Base-by-base conservation (phyloP, 2,113 vertebrate species). In the Ailurus styani region DNA sequence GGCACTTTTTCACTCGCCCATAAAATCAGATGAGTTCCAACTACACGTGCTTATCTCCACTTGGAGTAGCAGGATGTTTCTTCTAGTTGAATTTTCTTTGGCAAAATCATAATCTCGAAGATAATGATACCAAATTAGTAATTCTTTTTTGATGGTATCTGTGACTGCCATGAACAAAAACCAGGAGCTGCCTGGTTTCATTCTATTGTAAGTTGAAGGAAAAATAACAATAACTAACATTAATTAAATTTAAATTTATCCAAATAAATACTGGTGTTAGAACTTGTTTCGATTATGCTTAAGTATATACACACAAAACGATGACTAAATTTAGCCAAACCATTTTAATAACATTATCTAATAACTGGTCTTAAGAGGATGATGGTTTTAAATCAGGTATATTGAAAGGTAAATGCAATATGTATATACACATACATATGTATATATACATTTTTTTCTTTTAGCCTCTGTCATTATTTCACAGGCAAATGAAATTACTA, bases 241-340 rank as follows among this genome's bases (percentile, higher is more conserved):
- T 83, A 82, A 45, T 60, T 52, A 93, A 87, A 42, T 70, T 82
- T 64, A 50, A 91, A 82, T 68, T n/a, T 82, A 93, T 50, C 84
- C 34, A 77, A 82, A 64, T 62, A 72, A 50, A 77, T 95, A 55
- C 18, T 90, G 25, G 77, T 77, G n/a, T 87, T 50, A 62, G 9
- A 91, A 83, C 78, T 94, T 95, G 57, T 83, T 94, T 85, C 89
- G 50, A 64, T 83, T 55, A 64, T 95, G 20, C 6, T 79, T 97
- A 92, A 75, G 10, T 55, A 77, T 10, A 15, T 52, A 42, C n/a
- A 79, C 4, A 73, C n/a, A 96, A 57, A 79, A 37, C 45, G 37
- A 64, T 93, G 40, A 94, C 37, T 68, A 70, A 90, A 40, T 88
- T 87, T 4, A 18, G 70, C 34, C 66, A 70, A 97, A 55, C 62